Evolutionary conservation across 2,797 vertebrate genomes (phyloP), one percentile per base, ranked within the genome.

Genomic region (Natrix natrix): DNA sequence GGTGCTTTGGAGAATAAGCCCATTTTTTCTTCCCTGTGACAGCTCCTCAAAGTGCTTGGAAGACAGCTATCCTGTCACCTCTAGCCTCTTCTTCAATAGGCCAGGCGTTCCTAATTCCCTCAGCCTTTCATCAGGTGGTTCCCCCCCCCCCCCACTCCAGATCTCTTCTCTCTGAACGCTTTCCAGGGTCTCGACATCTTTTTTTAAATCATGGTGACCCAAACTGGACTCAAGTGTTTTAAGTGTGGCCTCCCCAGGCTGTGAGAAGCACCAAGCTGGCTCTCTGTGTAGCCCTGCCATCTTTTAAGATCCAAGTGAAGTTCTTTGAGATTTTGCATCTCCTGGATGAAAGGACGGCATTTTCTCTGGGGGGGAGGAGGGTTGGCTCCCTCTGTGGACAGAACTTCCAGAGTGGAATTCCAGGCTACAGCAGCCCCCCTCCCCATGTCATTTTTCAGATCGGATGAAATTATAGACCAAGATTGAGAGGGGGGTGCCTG

Each of bases 51-150:
- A n/a, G 28, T 60, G 0, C 12, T 13, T 28, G 28, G 63, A n/a
- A 66, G 28, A 28, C 1, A 5, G 28, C 12, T 5, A 0, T 6
- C 1, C 28, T n/a, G 28, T n/a, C 26, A 5, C 63, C 28, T 6
- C 63, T 5, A n/a, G 63, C 12, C 63, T 66, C n/a, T 66, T 13
- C 28, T 66, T n/a, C 63, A n/a, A 14, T 12, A 66, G 63, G 28
- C 28, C 12, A 66, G 28, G 13, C 5, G 0, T 1, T 2, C 12
- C 28, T 13, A 2, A 13, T 5, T n/a, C 63, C 28, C 28, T 66
- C 28, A 66, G 63, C 63, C 63, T 14, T 6, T 63, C 61, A 63
- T n/a, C 11, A 5, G 11, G 12, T 5, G 61, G 26, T 2, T 28
- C 14, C 5, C 1, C 12, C 12, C 5, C 55, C 3, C 55, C 54